phyloP scores from a whole-genome alignment of 2,113 vertebrate species.

The Elaphurus davidianus region DNA sequence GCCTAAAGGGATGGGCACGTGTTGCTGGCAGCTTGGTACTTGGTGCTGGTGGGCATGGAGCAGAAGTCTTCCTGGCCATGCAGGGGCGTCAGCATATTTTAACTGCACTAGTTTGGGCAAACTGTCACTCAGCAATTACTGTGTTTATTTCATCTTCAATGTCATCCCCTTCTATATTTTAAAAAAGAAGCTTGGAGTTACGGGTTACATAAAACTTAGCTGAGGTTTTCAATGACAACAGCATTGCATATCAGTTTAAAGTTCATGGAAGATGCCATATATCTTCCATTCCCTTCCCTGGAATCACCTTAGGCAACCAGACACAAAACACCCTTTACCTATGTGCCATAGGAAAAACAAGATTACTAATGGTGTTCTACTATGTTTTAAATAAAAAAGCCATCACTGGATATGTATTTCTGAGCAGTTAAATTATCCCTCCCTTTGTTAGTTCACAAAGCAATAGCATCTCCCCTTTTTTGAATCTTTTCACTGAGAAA shows the following conservation, averaged over 20 bases:
- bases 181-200: constrained; percentile 41
- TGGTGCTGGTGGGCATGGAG: constrained; percentile 3
- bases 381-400: neutral
- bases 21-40: neutral
- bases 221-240: constrained; percentile 42
- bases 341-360: constrained; percentile 11
- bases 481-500: constrained; percentile 72
- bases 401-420: neutral
- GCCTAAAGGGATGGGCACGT: constrained; percentile 69
- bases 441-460: constrained; percentile 55
- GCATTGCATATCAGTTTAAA: constrained; percentile 1
- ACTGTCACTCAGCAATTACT: constrained; percentile 52
- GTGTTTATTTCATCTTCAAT: constrained; percentile 15
- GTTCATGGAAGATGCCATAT: neutral
- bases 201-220: neutral
- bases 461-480: constrained; percentile 43
- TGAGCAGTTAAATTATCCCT: constrained; percentile 44
- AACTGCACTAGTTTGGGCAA: constrained; percentile 47
- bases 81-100: constrained; percentile 53
- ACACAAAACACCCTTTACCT: constrained; percentile 33
- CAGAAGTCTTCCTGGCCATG: constrained; percentile 58
- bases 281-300: constrained; percentile 18
- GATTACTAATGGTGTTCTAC: neutral
- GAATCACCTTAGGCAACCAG: constrained; percentile 37
- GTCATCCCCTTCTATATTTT: constrained; percentile 38